phyloP scores from a whole-genome alignment of 2,888 invertebrate species.

The Aelia acuminata region DNA sequence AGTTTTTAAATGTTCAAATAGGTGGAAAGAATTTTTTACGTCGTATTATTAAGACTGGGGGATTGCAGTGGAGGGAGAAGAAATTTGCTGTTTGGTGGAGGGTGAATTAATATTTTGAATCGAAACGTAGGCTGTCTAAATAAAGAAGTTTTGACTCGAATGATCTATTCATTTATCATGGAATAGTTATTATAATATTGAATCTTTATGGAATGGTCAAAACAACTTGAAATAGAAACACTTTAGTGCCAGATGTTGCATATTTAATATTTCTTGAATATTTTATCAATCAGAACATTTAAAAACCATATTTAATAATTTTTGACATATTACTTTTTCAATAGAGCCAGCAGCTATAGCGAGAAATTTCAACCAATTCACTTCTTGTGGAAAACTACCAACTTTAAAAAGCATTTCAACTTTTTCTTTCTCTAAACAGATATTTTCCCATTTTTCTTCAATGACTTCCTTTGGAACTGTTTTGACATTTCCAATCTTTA shows the following conservation, averaged over 20 bases:
- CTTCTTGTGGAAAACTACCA: constrained; percentile 76
- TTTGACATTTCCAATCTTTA: constrained; percentile 68
- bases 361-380: constrained; percentile 82
- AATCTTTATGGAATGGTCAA: no score
- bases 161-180: no score
- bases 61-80: no score
- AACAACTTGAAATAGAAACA: not conserved
- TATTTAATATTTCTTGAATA: not conserved
- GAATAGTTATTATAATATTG: no score
- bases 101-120: no score
- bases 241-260: not conserved
- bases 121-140: no score
- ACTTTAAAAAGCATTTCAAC: constrained; percentile 79
- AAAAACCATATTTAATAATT: not conserved
- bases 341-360: constrained; percentile 80
- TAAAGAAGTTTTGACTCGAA: no score
- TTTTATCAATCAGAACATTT: not conserved
- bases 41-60: no score
- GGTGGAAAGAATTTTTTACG: no score
- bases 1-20: no score
- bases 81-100: no score
- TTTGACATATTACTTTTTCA: constrained; percentile 73
- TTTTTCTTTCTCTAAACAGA: constrained; percentile 77
- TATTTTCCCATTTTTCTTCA: constrained; percentile 69
- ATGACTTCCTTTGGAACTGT: constrained; percentile 70